Evolutionary conservation across 2,888 invertebrate species (phyloP).

Genomic region (Chrysotoxum bicinctum): DNA sequence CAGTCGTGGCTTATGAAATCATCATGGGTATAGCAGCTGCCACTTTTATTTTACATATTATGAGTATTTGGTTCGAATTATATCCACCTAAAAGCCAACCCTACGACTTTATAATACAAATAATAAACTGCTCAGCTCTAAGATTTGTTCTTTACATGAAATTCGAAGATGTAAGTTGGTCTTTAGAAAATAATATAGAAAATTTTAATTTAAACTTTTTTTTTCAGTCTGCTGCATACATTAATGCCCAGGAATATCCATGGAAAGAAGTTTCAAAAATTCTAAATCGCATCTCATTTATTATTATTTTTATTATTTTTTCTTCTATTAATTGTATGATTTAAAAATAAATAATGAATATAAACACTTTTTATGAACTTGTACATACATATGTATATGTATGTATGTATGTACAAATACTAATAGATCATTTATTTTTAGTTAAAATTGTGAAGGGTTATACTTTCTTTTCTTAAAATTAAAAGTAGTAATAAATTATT

Average conservation of each 20-base stretch:
- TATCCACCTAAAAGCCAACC: slow-evolving; percentile 78
- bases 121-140: slow-evolving; percentile 76
- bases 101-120: slow-evolving; percentile 69
- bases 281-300: slow-evolving; percentile 76
- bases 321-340: slow-evolving; percentile 14
- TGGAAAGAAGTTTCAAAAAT: slow-evolving; percentile 78
- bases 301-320: slow-evolving; percentile 59
- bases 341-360: slow-evolving; percentile 11
- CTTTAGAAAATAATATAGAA: neutral
- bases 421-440: too few relatives aligned
- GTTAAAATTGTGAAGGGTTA: too few relatives aligned
- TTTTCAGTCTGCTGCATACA: slow-evolving; percentile 76
- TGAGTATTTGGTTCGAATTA: slow-evolving; percentile 77
- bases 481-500: too few relatives aligned
- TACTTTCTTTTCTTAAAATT: too few relatives aligned
- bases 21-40: slow-evolving; percentile 75
- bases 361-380: too few relatives aligned
- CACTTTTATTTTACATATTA: slow-evolving; percentile 78
- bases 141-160: slow-evolving; percentile 76
- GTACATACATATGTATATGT: too few relatives aligned
- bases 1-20: slow-evolving; percentile 78
- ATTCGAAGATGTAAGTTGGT: slow-evolving; percentile 77
- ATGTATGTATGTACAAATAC: too few relatives aligned
- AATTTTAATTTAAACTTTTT: neutral
- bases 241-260: slow-evolving; percentile 77